phyloP scores from a whole-genome alignment of 2,113 vertebrate species.

The chimpanzee (Pan troglodytes) region NHGRI_mPanTro3-v2.1_pri NC_072421.2:38498001-38498500 shows the following conservation, averaged over 20 bases:
- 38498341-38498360: background rate
- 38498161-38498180: background rate
- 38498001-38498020: background rate
- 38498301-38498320: background rate
- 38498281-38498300: background rate
- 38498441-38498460: background rate
- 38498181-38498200: background rate
- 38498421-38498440: slow-evolving; percentile 19
- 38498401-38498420: background rate
- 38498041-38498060: background rate
- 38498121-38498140: background rate
- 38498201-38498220: background rate
- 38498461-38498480: background rate
- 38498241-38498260: background rate
- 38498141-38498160: background rate
- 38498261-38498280: background rate
- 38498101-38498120: background rate
- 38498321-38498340: slow-evolving; percentile 20
- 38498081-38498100: background rate
- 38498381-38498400: background rate
- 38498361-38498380: background rate
- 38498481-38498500: background rate
- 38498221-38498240: background rate
- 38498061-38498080: background rate
- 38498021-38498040: background rate